Evolutionary conservation across 2,113 vertebrate species (phyloP), one percentile per base, ranked within the genome.

Genomic region (Stigmatopora nigra): DNA sequence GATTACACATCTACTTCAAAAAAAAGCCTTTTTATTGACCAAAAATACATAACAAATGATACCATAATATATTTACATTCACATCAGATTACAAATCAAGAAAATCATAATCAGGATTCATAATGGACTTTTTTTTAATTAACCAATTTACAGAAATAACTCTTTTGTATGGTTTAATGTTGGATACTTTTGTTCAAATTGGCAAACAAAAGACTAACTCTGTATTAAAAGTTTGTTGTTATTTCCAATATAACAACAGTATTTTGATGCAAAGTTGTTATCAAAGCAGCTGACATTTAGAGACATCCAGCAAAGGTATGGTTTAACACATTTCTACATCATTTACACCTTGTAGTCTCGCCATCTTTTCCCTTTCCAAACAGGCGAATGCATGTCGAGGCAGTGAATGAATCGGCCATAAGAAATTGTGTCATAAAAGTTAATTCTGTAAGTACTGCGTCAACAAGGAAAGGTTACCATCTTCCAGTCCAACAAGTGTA

Each of bases 231-330:
- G 25, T 31, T 31, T 31, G 25, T 31, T 31, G 25, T 31, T 31
- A 31, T 31, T 31, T 31, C 25, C 25, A 2, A 31, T 31, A 31
- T 31, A 31, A 31, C 1, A 31, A 31, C 1, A 31, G 25, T 31
- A 13, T 47, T 15, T 20, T 1, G 44, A 17, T 5, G 7, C 44
- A 36, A 15, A 31, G 13, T 31, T 73, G 57, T 72, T 68, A 38
- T 62, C 67, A 22, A 22, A 51, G 45, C 76, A 88, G 87, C 44
- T 1, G 61, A 64, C 61, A 5, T 22, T 7, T 4, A 1, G 13
- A 17, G 41, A 4, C 58, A 6, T 55, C 12, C 41, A 49, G 20
- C 67, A 81, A 58, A 76, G 84, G 87, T 88, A 66, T 17, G 35
- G 55, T 71, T 15, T 17, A 31, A 47, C n/a, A 45, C 19, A 6